A percentile compares a stretch with the other conserved stretches of the same genome.
phyloP scores from a whole-genome alignment of 2,888 invertebrate species.

The Tiliacea citrago region DNA sequence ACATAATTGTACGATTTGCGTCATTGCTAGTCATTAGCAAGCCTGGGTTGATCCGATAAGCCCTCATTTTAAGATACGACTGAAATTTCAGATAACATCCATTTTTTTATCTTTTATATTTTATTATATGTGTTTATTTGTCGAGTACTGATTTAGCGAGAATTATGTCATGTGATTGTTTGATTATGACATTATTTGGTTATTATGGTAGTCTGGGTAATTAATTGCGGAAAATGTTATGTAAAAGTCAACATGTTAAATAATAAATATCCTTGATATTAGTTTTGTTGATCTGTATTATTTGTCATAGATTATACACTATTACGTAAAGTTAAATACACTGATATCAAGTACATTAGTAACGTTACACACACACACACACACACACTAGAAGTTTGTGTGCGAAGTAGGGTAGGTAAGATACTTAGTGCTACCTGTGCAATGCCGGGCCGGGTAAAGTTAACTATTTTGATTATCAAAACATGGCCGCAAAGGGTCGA shows the following conservation, averaged over 20 bases:
- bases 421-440: no score
- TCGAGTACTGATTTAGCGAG: conserved; percentile 27
- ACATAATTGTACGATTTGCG: conserved; percentile 67
- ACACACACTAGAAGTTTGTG: no score
- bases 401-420: no score
- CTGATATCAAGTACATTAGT: not conserved
- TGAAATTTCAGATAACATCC: conserved; percentile 70
- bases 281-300: not conserved
- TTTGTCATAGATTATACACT: not conserved
- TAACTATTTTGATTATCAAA: not conserved
- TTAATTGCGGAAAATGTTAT: conserved; percentile 23
- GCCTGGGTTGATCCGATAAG: conserved; percentile 65
- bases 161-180: conserved; percentile 34
- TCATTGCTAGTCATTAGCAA: conserved; percentile 55
- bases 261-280: not conserved
- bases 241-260: conserved; percentile 1
- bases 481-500: no score
- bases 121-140: conserved; percentile 32
- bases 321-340: not conserved
- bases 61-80: conserved; percentile 62
- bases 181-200: conserved; percentile 22
- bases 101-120: conserved; percentile 70
- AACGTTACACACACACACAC: not conserved
- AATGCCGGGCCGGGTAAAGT: no score
- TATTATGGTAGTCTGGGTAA: not conserved